Evolutionary conservation across 2,797 vertebrate species (phyloP), one percentile per base, ranked within the genome.

Genomic region (Poecilia picta): DNA sequence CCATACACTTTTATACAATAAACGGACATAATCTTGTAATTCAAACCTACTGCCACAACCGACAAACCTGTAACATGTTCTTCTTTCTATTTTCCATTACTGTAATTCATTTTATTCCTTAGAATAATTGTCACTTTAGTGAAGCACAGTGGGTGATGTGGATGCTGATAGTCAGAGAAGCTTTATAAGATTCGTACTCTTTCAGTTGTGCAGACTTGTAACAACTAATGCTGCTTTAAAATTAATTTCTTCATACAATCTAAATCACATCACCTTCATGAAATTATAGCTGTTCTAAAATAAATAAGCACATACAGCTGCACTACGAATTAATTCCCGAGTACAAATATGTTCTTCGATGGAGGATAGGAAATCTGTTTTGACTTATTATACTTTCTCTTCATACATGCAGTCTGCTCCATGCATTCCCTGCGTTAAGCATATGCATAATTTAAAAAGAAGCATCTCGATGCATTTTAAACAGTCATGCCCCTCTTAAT

Each of bases 381-480:
- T 83, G 87, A 90, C 83, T 88, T 31, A 82, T 91, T 91, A 88
- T 82, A 85, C 83, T 89, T 86, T 89, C 70, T 74, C 64, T 86
- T 75, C 81, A 83, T 83, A 78, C 83, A 59, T 23, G 6, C 39
- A 88, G 79, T 76, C 78, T 64, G 28, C 79, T 85, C 86, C 88
- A 87, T 86, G 78, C 79, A 89, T 88, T 87, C 80, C 76, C 80
- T 84, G 75, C 88, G 82, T 73, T 71, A 89, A 83, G 81, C 87
- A 87, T 90, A 93, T 91, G 79, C 87, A 89, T 91, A 93, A 93
- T 93, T 93, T 88, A 92, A 88, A 89, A 83, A 77, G 81, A n/a
- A 88, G 81, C 82, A 85, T 90, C 53, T 87, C 73, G 84, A 80
- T 90, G 86, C 74, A 85, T 91, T 87, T 91, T 80, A 84, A 86